phyloP scores from a whole-genome alignment of 2,113 vertebrate species.

The Leucosticte australis region DNA sequence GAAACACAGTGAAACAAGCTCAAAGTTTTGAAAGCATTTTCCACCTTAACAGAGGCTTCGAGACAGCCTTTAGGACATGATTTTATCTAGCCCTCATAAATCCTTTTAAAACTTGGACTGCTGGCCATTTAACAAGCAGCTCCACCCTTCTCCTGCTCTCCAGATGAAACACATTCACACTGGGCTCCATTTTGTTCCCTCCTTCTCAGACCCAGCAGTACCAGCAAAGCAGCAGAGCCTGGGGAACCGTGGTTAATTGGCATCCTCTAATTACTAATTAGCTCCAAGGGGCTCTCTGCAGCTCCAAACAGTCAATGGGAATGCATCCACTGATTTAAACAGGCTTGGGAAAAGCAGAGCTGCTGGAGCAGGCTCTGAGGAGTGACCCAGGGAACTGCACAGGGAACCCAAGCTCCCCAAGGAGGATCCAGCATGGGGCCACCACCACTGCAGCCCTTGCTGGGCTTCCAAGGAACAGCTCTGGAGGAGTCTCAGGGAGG shows the following conservation, averaged over 20 bases:
- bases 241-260: background rate
- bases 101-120: background rate
- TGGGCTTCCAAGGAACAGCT: background rate
- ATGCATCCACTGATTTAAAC: background rate
- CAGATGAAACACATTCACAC: background rate
- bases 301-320: background rate
- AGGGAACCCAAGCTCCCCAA: background rate
- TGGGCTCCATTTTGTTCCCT: slow-evolving; percentile 2
- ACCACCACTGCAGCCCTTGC: background rate
- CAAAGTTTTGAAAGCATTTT: background rate
- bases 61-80: background rate
- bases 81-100: slow-evolving; percentile 8
- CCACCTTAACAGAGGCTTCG: background rate
- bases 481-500: background rate
- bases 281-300: background rate
- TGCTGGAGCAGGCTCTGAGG: background rate
- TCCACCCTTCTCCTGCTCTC: slow-evolving; percentile 27
- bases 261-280: slow-evolving; percentile 11
- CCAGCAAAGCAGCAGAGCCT: background rate
- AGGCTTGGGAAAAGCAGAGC: background rate
- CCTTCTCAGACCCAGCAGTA: background rate
- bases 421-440: rapidly evolving
- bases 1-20: background rate
- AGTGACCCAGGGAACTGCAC: background rate
- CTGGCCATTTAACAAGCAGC: background rate